phyloP scores from a whole-genome alignment of 2,113 vertebrate species.

The Phaetusa simplex region DNA sequence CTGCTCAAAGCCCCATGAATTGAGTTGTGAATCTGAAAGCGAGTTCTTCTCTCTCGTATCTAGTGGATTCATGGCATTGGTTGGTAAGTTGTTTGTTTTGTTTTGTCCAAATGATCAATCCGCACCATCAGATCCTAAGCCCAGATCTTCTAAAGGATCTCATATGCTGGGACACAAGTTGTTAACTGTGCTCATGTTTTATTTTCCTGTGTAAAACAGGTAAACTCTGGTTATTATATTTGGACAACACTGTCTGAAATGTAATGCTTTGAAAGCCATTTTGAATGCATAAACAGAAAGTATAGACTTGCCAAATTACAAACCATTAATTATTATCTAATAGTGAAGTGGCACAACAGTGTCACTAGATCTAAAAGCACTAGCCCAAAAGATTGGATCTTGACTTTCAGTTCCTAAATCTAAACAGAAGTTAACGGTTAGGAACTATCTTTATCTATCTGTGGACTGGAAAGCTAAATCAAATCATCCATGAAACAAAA shows the following conservation, averaged over 20 bases:
- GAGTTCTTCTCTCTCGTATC: not conserved
- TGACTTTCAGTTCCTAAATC: not conserved
- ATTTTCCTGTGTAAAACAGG: not conserved
- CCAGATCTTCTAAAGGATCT: not conserved
- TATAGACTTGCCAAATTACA: not conserved
- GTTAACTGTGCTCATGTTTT: not conserved
- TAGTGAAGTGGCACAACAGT: not conserved
- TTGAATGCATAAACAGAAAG: not conserved
- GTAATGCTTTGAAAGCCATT: not conserved
- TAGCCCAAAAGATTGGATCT: not conserved
- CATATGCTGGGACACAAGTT: not conserved
- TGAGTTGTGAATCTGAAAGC: not conserved
- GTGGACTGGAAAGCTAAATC: not conserved
- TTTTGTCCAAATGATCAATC: not conserved
- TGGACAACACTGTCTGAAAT: not conserved
- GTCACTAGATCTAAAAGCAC: not conserved
- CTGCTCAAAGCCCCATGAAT: not conserved
- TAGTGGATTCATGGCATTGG: not conserved
- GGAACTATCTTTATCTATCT: not conserved
- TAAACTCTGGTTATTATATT: not conserved
- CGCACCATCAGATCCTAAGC: not conserved
- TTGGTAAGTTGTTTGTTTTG: not conserved
- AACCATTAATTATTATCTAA: not conserved
- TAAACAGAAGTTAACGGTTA: not conserved
- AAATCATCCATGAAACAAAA: not conserved